A percentile compares a stretch with the other conserved stretches of the same genome.
Conservation (phyloP, 2,797 vertebrate species). For the Podarcis siculus region DNA sequence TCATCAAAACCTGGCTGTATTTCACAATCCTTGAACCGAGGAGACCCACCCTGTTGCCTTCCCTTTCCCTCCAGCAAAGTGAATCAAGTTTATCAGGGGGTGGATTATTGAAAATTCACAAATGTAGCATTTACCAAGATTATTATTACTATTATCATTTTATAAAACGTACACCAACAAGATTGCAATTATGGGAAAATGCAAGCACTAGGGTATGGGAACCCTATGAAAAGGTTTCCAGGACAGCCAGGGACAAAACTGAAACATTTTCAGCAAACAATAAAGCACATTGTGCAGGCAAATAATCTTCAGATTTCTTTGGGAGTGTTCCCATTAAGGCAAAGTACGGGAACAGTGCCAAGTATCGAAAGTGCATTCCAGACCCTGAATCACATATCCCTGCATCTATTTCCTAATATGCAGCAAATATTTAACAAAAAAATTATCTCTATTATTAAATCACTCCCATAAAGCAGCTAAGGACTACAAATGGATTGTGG, state of each 20-base stretch:
- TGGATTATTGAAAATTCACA: neutral
- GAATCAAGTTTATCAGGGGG: neutral
- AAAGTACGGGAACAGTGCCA: neutral
- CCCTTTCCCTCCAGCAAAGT: neutral
- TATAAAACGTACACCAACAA: neutral
- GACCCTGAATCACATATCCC: neutral
- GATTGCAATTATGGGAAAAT: neutral
- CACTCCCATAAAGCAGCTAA: neutral
- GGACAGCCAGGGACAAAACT: neutral
- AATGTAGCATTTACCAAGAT: neutral
- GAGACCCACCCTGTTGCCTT: neutral
- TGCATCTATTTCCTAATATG: neutral
- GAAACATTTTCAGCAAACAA: neutral
- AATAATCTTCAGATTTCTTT: constrained; percentile 9
- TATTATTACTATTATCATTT: neutral
- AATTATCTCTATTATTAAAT: neutral
- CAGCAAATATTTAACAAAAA: neutral
- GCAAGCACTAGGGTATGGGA: neutral
- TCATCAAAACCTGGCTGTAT: neutral
- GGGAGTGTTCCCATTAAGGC: neutral
- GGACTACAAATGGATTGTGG: neutral
- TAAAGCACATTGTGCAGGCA: neutral
- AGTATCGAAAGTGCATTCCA: neutral
- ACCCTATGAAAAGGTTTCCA: neutral
- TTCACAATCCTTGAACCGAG: neutral